Percentiles rank a stretch among this genome's conserved stretches.
Conservation (phyloP, 2,888 invertebrate species). For the Ormyrus pomaceus region DNA sequence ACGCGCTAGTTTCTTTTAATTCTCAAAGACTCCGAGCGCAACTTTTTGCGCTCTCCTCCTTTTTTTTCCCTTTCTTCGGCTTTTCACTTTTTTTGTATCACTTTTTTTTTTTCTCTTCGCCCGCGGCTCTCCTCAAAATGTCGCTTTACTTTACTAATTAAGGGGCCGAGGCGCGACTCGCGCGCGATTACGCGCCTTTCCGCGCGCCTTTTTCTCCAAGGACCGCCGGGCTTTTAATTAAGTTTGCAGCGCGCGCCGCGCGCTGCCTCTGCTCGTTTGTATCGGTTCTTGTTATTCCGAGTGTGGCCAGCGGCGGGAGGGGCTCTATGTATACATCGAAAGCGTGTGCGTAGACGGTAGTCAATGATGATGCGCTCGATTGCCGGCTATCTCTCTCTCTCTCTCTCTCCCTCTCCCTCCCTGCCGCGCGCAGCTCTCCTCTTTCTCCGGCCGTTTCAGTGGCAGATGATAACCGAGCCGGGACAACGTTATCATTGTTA, state of each 20-base stretch:
- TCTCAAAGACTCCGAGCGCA: conserved; percentile 32
- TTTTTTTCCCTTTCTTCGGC: conserved; percentile 1
- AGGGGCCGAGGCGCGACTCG: neutral
- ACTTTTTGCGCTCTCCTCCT: conserved; percentile 3
- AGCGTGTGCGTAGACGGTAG: neutral
- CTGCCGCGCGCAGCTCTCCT: neutral
- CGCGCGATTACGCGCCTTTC: conserved; percentile 4
- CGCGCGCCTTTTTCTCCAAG: neutral
- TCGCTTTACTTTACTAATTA: conserved; percentile 42
- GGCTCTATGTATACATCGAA: neutral
- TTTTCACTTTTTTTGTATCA: conserved; percentile 31
- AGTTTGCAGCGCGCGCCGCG: conserved; percentile 7
- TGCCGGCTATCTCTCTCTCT: neutral
- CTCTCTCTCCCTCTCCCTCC: conserved; percentile 1
- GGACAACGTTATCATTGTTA: conserved; percentile 69
- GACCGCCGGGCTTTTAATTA: conserved; percentile 23
- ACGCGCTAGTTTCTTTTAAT: conserved; percentile 40
- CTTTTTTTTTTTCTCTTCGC: conserved; percentile 29
- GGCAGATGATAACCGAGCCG: conserved; percentile 55
- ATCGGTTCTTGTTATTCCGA: conserved; percentile 16
- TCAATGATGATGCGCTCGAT: conserved; percentile 5
- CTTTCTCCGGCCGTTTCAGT: neutral
- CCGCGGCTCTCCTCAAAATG: neutral
- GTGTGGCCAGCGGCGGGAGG: neutral
- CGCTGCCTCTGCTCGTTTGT: conserved; percentile 5